Evolutionary conservation across 2,888 invertebrate genomes (phyloP).

Genomic region (Teleiodes luculella): DNA sequence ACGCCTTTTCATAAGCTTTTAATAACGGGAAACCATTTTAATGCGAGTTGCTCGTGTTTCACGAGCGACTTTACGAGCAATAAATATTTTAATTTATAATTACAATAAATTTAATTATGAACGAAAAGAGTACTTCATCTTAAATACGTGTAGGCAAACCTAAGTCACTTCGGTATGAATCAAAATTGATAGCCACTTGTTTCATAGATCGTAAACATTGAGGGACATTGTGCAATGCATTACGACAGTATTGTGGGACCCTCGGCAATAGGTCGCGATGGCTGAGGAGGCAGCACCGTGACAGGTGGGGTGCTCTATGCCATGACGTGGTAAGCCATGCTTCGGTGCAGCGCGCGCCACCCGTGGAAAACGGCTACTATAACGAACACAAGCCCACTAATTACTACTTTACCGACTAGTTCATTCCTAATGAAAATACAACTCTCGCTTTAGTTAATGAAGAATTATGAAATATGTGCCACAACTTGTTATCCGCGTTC

Average conservation of each 20-base stretch:
- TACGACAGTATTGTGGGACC: constrained; percentile 14
- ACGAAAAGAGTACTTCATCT: no score
- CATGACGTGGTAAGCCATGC: constrained; percentile 64
- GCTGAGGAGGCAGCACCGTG: constrained; percentile 58
- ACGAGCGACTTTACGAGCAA: background rate
- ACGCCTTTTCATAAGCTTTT: no score
- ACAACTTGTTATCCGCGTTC: constrained; percentile 4
- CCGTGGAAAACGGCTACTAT: constrained; percentile 54
- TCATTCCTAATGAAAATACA: background rate
- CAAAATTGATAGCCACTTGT: constrained; percentile 27
- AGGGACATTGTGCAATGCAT: constrained; percentile 32
- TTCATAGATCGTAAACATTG: constrained; percentile 28
- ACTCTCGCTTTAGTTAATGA: constrained; percentile 8
- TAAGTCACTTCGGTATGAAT: background rate
- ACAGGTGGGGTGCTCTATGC: constrained; percentile 74
- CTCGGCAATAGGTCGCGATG: constrained; percentile 19
- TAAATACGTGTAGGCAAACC: no score
- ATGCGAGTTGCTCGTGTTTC: background rate
- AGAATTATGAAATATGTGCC: constrained; percentile 12
- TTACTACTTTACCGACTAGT: background rate
- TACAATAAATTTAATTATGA: no score
- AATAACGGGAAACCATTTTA: no score
- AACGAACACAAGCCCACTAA: constrained; percentile 30
- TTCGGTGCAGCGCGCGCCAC: constrained; percentile 48
- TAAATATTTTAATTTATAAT: no score